Percentiles rank a stretch among this genome's conserved stretches.
Evolutionary conservation across 53 echinoderm and acorn worm genomes (phyloP).

Genomic region (Echinarachnius parma): DNA sequence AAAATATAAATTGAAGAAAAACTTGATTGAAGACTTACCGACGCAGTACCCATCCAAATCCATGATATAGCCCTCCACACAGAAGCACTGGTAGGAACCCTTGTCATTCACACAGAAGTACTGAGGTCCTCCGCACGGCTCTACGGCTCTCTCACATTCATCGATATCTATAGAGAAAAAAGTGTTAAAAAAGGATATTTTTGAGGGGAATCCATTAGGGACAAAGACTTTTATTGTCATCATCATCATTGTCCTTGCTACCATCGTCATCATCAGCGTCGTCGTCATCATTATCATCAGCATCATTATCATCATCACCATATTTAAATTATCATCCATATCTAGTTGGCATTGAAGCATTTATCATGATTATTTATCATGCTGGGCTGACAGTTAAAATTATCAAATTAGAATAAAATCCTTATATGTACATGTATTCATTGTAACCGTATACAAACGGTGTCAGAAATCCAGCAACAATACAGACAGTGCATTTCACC

Average conservation of each 20-base stretch:
- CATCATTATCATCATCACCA: too few relatives aligned
- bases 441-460: too few relatives aligned
- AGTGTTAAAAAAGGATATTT: neutral
- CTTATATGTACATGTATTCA: too few relatives aligned
- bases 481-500: too few relatives aligned
- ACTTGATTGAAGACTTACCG: neutral
- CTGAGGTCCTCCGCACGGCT: slow-evolving; percentile 37
- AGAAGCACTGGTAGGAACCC: slow-evolving; percentile 38
- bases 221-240: neutral
- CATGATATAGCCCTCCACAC: slow-evolving; percentile 35
- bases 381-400: too few relatives aligned
- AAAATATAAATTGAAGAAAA: neutral
- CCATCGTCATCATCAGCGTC: too few relatives aligned
- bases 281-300: too few relatives aligned
- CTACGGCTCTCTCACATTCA: slow-evolving; percentile 18
- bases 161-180: slow-evolving; percentile 15
- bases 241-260: neutral
- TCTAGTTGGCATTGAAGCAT: too few relatives aligned
- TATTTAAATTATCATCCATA: too few relatives aligned
- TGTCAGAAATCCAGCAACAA: too few relatives aligned
- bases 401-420: too few relatives aligned
- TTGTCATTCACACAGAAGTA: slow-evolving; percentile 35
- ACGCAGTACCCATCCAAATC: slow-evolving; percentile 31
- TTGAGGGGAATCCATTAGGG: neutral
- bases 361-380: too few relatives aligned